Evolutionary conservation across 1,140 invertebrate species (phyloP).

Genomic region (Drosophila burlai): DNA sequence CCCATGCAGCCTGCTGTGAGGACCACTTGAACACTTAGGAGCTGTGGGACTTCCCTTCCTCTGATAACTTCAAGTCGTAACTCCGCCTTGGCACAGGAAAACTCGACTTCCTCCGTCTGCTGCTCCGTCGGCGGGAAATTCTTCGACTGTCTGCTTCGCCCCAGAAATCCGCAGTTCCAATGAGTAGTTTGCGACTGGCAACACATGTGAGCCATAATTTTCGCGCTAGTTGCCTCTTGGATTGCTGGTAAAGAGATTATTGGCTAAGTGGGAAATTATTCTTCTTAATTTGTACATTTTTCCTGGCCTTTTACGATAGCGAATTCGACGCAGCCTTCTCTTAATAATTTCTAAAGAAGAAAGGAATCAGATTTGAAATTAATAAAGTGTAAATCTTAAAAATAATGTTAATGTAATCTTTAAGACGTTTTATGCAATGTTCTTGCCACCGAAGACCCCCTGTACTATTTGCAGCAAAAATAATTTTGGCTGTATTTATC

Average conservation of each 20-base stretch:
- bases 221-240: constrained; percentile 57
- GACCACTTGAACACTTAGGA: constrained; percentile 11
- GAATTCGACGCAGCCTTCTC: background rate
- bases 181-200: constrained; percentile 60
- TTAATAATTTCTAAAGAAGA: background rate
- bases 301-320: too few species aligned
- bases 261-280: background rate
- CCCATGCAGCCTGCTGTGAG: constrained; percentile 34
- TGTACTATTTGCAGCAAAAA: constrained; percentile 30
- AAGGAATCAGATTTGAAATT: background rate
- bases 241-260: constrained; percentile 38
- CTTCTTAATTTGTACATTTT: background rate
- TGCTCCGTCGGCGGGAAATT: constrained; percentile 1
- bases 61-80: constrained; percentile 12
- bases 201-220: constrained; percentile 71
- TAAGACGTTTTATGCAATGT: background rate
- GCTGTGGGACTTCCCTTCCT: too few species aligned
- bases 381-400: background rate
- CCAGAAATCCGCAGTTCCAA: constrained; percentile 50
- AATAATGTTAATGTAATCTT: background rate
- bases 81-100: constrained; percentile 37
- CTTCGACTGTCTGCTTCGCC: constrained; percentile 25
- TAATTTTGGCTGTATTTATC: constrained; percentile 76
- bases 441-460: background rate
- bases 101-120: constrained; percentile 39